Evolutionary conservation across 2,797 vertebrate species (phyloP).

Genomic region (Sebastes iracundus): DNA sequence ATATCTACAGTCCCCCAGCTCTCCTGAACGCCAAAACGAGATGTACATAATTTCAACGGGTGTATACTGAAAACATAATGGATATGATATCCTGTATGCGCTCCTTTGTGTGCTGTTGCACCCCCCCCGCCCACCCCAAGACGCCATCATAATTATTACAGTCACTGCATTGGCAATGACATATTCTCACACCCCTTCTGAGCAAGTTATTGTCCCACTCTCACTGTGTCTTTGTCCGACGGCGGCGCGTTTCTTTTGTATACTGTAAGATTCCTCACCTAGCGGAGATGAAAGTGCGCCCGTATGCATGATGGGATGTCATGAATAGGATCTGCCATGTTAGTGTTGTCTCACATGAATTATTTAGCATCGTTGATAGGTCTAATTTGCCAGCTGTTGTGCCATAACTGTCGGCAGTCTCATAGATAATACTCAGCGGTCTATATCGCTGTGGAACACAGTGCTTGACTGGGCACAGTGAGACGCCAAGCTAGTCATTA

Average conservation of each 20-base stretch:
- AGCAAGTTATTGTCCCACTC: conserved; percentile 65
- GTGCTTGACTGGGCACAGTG: conserved; percentile 77
- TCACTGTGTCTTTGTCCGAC: conserved; percentile 51
- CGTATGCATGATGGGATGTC: conserved; percentile 74
- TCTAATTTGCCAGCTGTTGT: conserved; percentile 84
- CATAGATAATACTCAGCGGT: conserved; percentile 78
- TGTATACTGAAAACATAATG: conserved; percentile 52
- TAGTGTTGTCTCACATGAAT: conserved; percentile 82
- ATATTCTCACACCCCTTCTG: conserved; percentile 69
- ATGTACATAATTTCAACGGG: conserved; percentile 44
- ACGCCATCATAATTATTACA: conserved; percentile 60
- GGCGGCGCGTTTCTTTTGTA: conserved; percentile 59
- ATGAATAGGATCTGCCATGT: conserved; percentile 82
- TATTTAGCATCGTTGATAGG: conserved; percentile 82
- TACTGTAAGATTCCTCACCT: conserved; percentile 77
- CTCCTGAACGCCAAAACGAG: conserved; percentile 17
- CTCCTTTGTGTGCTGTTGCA: conserved; percentile 42
- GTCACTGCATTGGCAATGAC: conserved; percentile 49
- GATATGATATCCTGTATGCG: conserved; percentile 24
- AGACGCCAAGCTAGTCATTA: conserved; percentile 70
- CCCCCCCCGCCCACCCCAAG: not conserved
- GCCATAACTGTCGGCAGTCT: conserved; percentile 77
- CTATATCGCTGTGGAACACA: conserved; percentile 69
- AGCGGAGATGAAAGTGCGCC: conserved; percentile 72
- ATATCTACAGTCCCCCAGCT: conserved; percentile 44